Base-by-base conservation (phyloP, 2,888 invertebrate species). In the Drosophila tanythrix region DNA sequence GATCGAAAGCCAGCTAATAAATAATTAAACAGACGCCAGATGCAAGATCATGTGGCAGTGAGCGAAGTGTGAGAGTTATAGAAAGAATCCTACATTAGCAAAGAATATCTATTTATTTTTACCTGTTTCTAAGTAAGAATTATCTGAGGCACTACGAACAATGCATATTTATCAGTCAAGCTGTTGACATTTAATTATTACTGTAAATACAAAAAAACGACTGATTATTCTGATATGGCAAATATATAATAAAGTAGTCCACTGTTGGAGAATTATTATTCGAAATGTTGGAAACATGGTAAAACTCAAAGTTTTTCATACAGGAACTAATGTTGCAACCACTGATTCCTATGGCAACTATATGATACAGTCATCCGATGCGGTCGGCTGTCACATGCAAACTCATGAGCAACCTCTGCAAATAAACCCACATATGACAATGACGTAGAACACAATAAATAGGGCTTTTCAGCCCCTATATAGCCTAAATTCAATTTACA, bases 391-490 rank as follows among this genome's bases (percentile, higher is more conserved):
- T 8, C n/a, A 38, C 18, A n/a, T n/a, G 38, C 8, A 18, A 29
- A 29, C 10, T 10, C 18, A 7, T 3, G 21, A 1, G 13, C 2
- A 18, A 18, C 11, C 18, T 3, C 18, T 11, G 50, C 18, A 51
- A 27, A 51, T 1, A 11, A 29, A 10, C 55, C 55, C 59, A 27
- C 25, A 43, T 43, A 33, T 18, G 21, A 4, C 25, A 21, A n/a
- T 1, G 15, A 1, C 8, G 7, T 4, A 18, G 13, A 11, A 15
- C 4, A 5, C 8, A 33, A 15, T 8, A 10, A n/a, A 73, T 69
- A 65, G 36, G 73, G 53, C 18, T 18, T n/a, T 18, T 10, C n/a
- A 29, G n/a, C 70, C 74, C 78, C 10, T 56, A 74, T 73, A 33
- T 15, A 2, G 11, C 35, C 6, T n/a, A 18, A 10, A 6, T n/a